phyloP scores from a whole-genome alignment of 2,888 invertebrate species.

The Idaea aversata region DNA sequence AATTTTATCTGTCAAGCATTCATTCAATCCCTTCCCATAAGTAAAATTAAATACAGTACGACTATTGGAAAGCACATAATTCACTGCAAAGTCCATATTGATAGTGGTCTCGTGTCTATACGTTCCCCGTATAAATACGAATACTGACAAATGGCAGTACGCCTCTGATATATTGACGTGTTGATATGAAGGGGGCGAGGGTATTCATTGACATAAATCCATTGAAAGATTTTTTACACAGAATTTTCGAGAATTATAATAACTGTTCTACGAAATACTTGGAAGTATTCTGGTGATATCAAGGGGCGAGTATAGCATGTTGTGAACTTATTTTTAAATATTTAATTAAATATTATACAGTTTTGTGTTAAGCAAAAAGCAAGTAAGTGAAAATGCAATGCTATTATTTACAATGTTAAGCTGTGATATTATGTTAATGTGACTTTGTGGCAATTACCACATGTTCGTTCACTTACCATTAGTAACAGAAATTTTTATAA shows the following conservation, averaged over 20 bases:
- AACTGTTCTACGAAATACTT: conserved; percentile 15
- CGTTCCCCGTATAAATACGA: conserved; percentile 48
- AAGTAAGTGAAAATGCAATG: too few species aligned
- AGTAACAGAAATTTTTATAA: background rate
- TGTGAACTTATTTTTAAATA: too few species aligned
- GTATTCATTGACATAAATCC: conserved; percentile 51
- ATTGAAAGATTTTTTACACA: conserved; percentile 43
- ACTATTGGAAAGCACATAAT: background rate
- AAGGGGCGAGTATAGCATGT: too few species aligned
- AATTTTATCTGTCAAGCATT: background rate
- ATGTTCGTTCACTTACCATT: background rate
- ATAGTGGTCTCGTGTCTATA: conserved; percentile 32
- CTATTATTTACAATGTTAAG: too few species aligned
- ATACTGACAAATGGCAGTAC: conserved; percentile 54
- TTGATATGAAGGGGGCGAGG: conserved; percentile 53
- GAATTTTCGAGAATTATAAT: conserved; percentile 36
- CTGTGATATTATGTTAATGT: background rate
- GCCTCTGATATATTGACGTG: conserved; percentile 57
- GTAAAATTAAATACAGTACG: conserved; percentile 7
- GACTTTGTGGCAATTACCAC: background rate
- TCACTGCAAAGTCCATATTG: conserved; percentile 12
- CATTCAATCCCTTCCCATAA: conserved; percentile 1
- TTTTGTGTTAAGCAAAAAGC: too few species aligned
- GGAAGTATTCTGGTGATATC: too few species aligned
- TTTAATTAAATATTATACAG: too few species aligned